These are phyloP conservation scores for Gastrophysa polygoni DNA, from an alignment of 2,888 invertebrate genomes.

Conservation along the genomic window DNA sequence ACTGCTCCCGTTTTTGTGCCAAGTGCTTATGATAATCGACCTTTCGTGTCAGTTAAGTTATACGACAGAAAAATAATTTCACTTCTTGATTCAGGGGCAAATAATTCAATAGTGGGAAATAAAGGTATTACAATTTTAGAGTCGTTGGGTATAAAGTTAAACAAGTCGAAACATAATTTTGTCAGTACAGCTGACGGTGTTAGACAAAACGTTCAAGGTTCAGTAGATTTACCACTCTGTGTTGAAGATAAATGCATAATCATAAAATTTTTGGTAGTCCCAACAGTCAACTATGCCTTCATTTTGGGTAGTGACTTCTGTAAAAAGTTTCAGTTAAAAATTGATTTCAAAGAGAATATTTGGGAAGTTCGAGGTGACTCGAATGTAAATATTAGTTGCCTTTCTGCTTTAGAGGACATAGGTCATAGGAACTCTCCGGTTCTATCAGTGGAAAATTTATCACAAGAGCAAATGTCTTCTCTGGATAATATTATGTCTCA, in stretches of 20 bases:
- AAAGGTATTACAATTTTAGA: no score
- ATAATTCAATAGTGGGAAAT: no score
- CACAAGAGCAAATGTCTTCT: no score
- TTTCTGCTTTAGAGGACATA: background rate
- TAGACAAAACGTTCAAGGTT: no score
- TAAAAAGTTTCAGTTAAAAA: slow-evolving; percentile 1
- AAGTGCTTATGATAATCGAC: no score
- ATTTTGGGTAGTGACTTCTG: slow-evolving; percentile 20
- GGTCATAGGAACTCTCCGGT: background rate
- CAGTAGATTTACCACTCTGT: background rate
- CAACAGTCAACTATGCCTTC: background rate
- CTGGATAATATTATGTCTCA: background rate
- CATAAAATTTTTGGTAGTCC: slow-evolving; percentile 9
- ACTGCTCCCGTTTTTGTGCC: no score
- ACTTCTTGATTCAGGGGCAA: no score
- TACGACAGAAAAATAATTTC: no score
- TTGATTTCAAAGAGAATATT: slow-evolving; percentile 11
- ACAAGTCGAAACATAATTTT: background rate
- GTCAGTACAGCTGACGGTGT: background rate
- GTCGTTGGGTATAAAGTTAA: no score
- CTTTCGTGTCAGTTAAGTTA: no score
- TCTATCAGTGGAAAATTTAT: no score
- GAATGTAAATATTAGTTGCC: background rate
- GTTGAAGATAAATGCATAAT: background rate
- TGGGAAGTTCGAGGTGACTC: slow-evolving; percentile 8